Base-by-base conservation (phyloP, 2,888 invertebrate species). In the Podabrus alpinus region DNA sequence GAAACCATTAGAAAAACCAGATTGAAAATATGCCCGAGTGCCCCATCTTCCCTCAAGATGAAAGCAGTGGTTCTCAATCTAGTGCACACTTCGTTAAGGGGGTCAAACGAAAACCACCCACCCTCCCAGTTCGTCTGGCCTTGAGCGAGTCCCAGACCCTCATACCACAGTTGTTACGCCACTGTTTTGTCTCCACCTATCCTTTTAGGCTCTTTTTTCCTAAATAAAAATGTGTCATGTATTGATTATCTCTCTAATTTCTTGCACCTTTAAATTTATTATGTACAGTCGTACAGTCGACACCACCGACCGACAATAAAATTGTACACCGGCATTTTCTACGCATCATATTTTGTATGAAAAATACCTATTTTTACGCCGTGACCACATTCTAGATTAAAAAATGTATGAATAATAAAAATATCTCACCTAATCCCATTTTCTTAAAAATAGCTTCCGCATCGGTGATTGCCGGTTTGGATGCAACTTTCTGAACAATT, bases 371-470 rank as follows among this genome's bases (percentile, higher is more conserved):
- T 64, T 64, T 64, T 64, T 64, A 64, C 15, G n/a, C 19, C 62
- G 16, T 64, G 62, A 64, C 21, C 15, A 21, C 62, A 64, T 21
- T 64, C 19, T 9, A 62, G 19, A 69, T 29, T 15, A 66, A 29
- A 25, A n/a, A 25, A 16, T 16, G 5, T 62, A 62, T 1, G 16
- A 62, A 66, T 25, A 66, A 66, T 17, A 24, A 66, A 66, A 66
- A 66, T 25, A 15, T 64, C 92, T 92, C 85, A 93, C 93, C 93
- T 69, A 93, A 88, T 82, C 93, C 93, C 90, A 93, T 92, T 86
- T 91, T 91, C 85, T 91, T 90, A 88, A 93, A 93, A 83, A 93
- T 92, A 79, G 92, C 92, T 83, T 92, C 92, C 62, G 93, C 92
- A 82, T 91, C 91, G 77, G 91, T 91, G 84, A 90, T 88, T 15